A percentile compares a stretch with the other conserved stretches of the same genome.
phyloP scores from a whole-genome alignment of 2,797 vertebrate genomes.

The Silurus aristotelis region DNA sequence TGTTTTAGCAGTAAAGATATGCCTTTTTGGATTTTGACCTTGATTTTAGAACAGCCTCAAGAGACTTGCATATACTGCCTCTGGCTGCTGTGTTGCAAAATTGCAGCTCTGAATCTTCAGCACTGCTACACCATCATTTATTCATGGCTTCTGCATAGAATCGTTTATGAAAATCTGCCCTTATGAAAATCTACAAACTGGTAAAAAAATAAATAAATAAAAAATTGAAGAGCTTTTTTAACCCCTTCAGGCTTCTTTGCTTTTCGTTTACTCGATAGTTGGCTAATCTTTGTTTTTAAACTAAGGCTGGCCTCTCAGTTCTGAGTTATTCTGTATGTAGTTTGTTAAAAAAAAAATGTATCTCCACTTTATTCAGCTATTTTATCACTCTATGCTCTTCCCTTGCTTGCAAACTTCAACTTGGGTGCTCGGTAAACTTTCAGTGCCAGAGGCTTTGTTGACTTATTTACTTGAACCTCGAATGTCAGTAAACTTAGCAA shows the following conservation, averaged over 20 bases:
- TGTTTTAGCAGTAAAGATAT: slow-evolving; percentile 10
- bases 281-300: slow-evolving; percentile 25
- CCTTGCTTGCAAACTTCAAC: slow-evolving; percentile 38
- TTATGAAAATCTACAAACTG: slow-evolving; percentile 42
- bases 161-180: slow-evolving; percentile 35
- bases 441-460: slow-evolving; percentile 41
- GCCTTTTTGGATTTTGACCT: slow-evolving; percentile 16
- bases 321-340: slow-evolving; percentile 12
- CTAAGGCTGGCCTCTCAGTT: neutral
- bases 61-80: slow-evolving; percentile 24
- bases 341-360: neutral
- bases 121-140: slow-evolving; percentile 39
- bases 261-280: slow-evolving; percentile 14
- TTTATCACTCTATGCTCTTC: slow-evolving; percentile 27
- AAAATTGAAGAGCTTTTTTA: neutral
- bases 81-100: slow-evolving; percentile 37
- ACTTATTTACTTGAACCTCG: slow-evolving; percentile 34
- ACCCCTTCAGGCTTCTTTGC: slow-evolving; percentile 22
- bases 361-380: slow-evolving; percentile 5
- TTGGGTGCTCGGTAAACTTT: slow-evolving; percentile 45
- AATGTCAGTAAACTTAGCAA: slow-evolving; percentile 49
- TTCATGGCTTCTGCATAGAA: slow-evolving; percentile 32
- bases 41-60: slow-evolving; percentile 12
- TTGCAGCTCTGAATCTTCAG: slow-evolving; percentile 16
- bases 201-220: slow-evolving; percentile 18